Base-by-base conservation (phyloP, 2,888 invertebrate genomes). In the Herminia tarsipennalis region DNA sequence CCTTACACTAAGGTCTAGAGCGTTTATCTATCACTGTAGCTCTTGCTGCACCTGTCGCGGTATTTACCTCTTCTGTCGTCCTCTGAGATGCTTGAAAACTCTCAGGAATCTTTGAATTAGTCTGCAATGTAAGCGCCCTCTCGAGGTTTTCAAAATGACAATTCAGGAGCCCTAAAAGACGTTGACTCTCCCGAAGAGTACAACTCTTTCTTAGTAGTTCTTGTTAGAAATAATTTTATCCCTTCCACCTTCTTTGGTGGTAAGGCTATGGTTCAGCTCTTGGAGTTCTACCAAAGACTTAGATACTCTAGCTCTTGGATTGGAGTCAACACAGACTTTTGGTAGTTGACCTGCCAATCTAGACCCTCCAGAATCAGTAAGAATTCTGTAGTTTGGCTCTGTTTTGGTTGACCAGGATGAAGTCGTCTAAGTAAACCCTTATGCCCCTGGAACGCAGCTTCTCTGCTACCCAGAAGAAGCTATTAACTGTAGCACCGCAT, bases 291-390 rank as follows among this genome's bases (percentile, higher is more conserved):
- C 10, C 14, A 3, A 4, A 42, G 9, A 3, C 29, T 35, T 1
- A 54, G 33, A 20, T 50, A 63, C 17, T 57, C 50, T 17, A 61
- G 1, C 5, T 44, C 10, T 4, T 56, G 52, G 4, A 34, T 14
- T 1, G 64, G 60, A 8, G 12, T 16, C 5, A 42, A 5, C 2
- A 56, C 24, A 0, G 58, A 61, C 30, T 62, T 63, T 10, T 50
- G 25, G 25, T 33, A 36, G 34, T 65, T 61, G 1, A 61, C 9
- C 2, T 45, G 42, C 62, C 63, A 67, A 0, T 59, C 60, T 8
- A 64, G 30, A 0, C 8, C 25, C 30, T 53, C 36, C 18, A 63
- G 5, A 9, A 40, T 25, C 5, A 10, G 30, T 10, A 59, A 10
- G 1, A 50, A 48, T 13, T 47, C 45, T 16, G 9, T 2, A 51